Conservation (phyloP, 2,888 invertebrate species). For the Acanthopleura granulata region DNA sequence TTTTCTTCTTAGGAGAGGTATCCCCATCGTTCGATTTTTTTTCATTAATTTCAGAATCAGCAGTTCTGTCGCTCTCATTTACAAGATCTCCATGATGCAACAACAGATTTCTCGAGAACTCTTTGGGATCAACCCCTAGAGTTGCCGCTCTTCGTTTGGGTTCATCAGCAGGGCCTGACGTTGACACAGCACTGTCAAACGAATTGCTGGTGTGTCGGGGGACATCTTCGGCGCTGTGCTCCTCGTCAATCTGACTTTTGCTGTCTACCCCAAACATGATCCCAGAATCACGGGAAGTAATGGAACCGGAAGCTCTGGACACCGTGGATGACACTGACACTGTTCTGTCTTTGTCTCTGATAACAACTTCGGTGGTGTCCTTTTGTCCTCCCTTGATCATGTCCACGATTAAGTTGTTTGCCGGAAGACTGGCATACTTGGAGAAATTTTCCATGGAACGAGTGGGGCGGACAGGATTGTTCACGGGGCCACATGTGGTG, state of each 20-base stretch:
- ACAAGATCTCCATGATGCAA: neutral
- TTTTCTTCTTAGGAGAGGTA: neutral
- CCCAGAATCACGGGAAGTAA: slow-evolving; percentile 11
- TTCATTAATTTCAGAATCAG: neutral
- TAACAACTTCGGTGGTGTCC: neutral
- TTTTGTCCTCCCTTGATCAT: neutral
- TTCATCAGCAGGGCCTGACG: neutral
- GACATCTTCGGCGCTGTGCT: neutral
- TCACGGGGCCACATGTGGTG: neutral
- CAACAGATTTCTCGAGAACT: neutral
- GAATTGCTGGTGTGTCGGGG: neutral
- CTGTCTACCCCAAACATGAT: neutral
- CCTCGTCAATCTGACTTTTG: neutral
- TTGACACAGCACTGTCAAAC: slow-evolving; percentile 14
- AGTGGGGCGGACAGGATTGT: neutral
- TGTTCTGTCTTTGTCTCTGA: neutral
- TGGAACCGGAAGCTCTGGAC: slow-evolving; percentile 13
- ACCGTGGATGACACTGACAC: slow-evolving; percentile 2
- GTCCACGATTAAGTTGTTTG: neutral
- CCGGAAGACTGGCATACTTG: neutral
- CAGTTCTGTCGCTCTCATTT: neutral
- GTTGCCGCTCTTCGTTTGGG: neutral
- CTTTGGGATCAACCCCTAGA: neutral
- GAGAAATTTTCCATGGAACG: slow-evolving; percentile 3
- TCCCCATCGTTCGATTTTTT: neutral